phyloP scores from a whole-genome alignment of 2,797 vertebrate genomes.

The Buceros bicornis region DNA sequence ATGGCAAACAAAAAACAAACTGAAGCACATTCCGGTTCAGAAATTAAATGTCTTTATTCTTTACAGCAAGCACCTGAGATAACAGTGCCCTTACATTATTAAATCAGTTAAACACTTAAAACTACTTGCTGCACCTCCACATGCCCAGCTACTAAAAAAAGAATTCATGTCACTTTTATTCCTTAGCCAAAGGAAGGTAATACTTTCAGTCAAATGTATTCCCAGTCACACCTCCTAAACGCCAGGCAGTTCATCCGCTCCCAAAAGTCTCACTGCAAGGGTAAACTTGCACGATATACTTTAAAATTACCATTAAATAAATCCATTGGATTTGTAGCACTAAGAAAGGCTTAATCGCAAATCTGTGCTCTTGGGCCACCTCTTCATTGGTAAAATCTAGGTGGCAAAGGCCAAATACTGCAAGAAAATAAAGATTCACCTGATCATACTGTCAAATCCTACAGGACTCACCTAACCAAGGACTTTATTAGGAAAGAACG shows the following conservation, averaged over 20 bases:
- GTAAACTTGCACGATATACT: background rate
- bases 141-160: background rate
- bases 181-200: background rate
- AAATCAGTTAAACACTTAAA: background rate
- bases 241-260: background rate
- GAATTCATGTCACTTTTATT: background rate
- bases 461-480: background rate
- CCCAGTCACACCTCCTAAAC: background rate
- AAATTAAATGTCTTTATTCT: constrained; percentile 21
- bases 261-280: background rate
- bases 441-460: background rate
- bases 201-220: background rate
- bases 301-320: background rate
- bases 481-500: background rate
- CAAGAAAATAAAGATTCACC: background rate
- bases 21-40: background rate
- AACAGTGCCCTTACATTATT: background rate
- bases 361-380: background rate
- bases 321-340: background rate
- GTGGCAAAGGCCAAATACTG: background rate
- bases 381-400: background rate
- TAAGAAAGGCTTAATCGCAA: background rate
- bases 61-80: background rate
- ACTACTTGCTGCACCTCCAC: background rate
- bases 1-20: background rate